Base-by-base conservation (phyloP, 1,140 invertebrate genomes). In the Orius insidiosus region DNA sequence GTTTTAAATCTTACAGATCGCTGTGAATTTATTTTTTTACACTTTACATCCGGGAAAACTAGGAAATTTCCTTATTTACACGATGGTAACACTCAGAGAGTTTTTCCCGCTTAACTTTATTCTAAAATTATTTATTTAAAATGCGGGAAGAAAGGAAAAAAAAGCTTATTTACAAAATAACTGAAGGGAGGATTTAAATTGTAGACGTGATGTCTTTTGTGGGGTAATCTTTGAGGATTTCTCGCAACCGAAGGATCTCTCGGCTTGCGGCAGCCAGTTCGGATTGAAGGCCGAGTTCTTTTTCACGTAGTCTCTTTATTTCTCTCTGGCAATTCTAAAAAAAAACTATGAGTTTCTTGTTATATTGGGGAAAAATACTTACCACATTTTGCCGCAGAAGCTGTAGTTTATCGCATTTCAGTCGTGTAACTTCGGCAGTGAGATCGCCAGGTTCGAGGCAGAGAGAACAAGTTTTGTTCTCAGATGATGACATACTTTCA, bases 371-470 rank as follows among this genome's bases (percentile, higher is more conserved):
- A n/a, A n/a, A 47, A 46, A 41, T 50, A 76, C 85, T 70, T 66
- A 90, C 86, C 72, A 93, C 87, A 75, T 93, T 94, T 63, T 93
- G 87, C 55, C 83, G 73, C 33, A 95, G 66, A 42, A 95, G 70
- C 59, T 94, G 88, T 49, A 89, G 66, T 60, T 94, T 94, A 62
- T 94, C 89, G 63, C 81, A 86, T 60, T 94, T 94, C 36, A 95
- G 72, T 50, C 82, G 76, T 39, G 79, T 86, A 3, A 94, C 79
- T 65, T 94, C 87, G 2, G 62, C 49, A 55, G 63, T 58, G 16
- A 31, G 52, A 19, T 52, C 53, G 2, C 57, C 48, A n/a, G 50
- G 48, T 31, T 53, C 60, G 14, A 64, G 52, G 44, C 62, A 65
- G 10, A 66, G 55, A 31, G 61, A 60, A 46, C 63, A 66, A 5